phyloP scores from a whole-genome alignment of 2,113 vertebrate genomes.

The Larimichthys polyactis region DNA sequence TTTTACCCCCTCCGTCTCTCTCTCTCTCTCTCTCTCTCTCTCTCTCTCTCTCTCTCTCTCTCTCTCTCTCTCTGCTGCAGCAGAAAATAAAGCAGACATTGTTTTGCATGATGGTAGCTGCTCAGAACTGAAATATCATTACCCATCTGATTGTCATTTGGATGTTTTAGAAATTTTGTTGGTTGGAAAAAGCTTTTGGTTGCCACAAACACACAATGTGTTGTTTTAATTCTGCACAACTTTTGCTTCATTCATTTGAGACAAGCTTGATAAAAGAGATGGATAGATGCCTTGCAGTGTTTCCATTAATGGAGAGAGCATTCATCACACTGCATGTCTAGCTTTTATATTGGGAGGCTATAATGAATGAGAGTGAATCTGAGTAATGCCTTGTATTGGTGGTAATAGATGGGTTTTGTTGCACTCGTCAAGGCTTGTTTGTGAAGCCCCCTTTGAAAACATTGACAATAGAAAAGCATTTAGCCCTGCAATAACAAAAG shows the following conservation, averaged over 20 bases:
- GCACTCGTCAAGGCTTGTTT: slow-evolving; percentile 82
- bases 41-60: not conserved
- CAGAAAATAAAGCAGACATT: slow-evolving; percentile 60
- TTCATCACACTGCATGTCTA: slow-evolving; percentile 83
- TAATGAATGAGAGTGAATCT: slow-evolving; percentile 82
- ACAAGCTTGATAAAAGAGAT: slow-evolving; percentile 84
- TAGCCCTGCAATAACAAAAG: slow-evolving; percentile 77
- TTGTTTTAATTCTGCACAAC: slow-evolving; percentile 82
- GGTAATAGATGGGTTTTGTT: slow-evolving; percentile 84
- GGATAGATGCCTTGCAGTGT: slow-evolving; percentile 85
- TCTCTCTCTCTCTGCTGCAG: slow-evolving; percentile 29
- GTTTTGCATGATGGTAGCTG: slow-evolving; percentile 52
- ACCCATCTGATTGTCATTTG: slow-evolving; percentile 64
- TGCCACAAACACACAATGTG: slow-evolving; percentile 76
- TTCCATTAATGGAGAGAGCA: slow-evolving; percentile 83
- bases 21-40: slow-evolving; percentile 18
- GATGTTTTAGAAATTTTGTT: slow-evolving; percentile 51
- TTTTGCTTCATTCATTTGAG: slow-evolving; percentile 82
- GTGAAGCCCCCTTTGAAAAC: slow-evolving; percentile 78
- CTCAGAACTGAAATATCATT: slow-evolving; percentile 68
- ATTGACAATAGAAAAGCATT: slow-evolving; percentile 79
- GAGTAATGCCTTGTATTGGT: slow-evolving; percentile 80
- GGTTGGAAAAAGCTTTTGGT: slow-evolving; percentile 43
- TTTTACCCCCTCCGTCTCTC: slow-evolving; percentile 37
- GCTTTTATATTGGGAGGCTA: slow-evolving; percentile 78